Evolutionary conservation across 1,140 invertebrate species (phyloP), one percentile per base, ranked within the genome.

Genomic region (Papilio xuthus): DNA sequence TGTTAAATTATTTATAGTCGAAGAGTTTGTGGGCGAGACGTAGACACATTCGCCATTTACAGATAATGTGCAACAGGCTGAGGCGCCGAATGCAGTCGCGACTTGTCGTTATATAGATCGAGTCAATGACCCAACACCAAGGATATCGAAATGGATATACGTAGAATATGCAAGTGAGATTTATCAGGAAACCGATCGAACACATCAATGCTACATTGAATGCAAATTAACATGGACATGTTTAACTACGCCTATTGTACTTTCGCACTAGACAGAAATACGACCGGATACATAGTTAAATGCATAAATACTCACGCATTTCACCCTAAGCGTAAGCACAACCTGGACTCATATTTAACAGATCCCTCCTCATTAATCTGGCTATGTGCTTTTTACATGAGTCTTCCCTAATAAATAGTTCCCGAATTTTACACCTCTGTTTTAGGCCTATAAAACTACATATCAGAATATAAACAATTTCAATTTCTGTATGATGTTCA

Each of bases 51-150:
- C 81, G 80, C 82, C 78, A 79, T 78, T 81, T 81, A 76, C 72
- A 82, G 84, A 89, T 86, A 86, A 83, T 83, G 72, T 74, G 82
- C 81, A 85, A 84, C 81, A 83, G 82, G 81, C 81, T 86, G 79
- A 87, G 86, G 85, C 84, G 85, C 82, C 84, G 85, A 88, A 83
- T 89, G 85, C 84, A 81, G 86, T 85, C 88, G 87, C 84, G 82
- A 86, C 86, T 88, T 87, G 88, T 83, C 84, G 83, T 85, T 78
- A 80, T 84, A 86, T 82, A 84, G 81, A 86, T 84, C 84, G 82
- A 90, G 90, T 92, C 90, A 92, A 90, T 84, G 90, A 90, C 90
- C 89, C 82, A 83, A 81, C 85, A 83, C 81, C 82, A 81, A 88
- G 86, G 82, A 91, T 90, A 84, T 88, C 85, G 84, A 88, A 88